Base-by-base conservation (phyloP, 1,140 invertebrate species). In the Drosophila repletoides region DNA sequence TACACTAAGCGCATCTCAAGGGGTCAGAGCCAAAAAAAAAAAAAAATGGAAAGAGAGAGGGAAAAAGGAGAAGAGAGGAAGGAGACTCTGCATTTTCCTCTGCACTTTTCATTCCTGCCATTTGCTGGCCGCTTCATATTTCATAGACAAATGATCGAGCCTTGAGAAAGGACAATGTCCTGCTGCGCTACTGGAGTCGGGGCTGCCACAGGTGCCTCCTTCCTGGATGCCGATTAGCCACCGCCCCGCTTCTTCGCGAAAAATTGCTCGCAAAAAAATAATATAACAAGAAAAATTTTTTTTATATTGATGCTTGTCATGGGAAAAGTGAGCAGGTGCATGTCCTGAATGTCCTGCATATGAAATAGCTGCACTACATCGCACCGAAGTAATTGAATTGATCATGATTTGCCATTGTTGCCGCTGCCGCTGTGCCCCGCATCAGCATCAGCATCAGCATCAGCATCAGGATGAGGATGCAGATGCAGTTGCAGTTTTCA, bases 391-490 rank as follows among this genome's bases (percentile, higher is more conserved):
- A 88, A 88, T 88, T 88, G 84, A 88, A 88, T 88, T 88, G 77
- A 80, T 84, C 83, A 67, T 88, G 83, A 83, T 88, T 88, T 69
- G 75, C 63, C 70, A 88, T 87, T 79, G 66, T 67, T 63, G 56
- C 65, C 67, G 36, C 76, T 72, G 59, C 48, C 29, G 56, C 40
- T 31, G 33, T 43, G 46, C 15, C 4, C 19, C 5, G 19, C 22
- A 22, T 21, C 38, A 22, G 40, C 29, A 40, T 40, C n/a, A 21
- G 19, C 22, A 22, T 21, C 38, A 22, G 40, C 29, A 40, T 40
- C n/a, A 21, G 17, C n/a, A 43, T 9, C 26, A 15, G n/a, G 22
- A 48, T 58, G 43, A 60, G 68, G 68, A 76, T 72, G 71, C 72
- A 68, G 76, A 83, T 81, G 79, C 71, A 66, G 58, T 15, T 38